A percentile compares a stretch with the other conserved stretches of the same genome.
Evolutionary conservation across 2,888 invertebrate genomes (phyloP).

Genomic region (Drosophila hamatofila): DNA sequence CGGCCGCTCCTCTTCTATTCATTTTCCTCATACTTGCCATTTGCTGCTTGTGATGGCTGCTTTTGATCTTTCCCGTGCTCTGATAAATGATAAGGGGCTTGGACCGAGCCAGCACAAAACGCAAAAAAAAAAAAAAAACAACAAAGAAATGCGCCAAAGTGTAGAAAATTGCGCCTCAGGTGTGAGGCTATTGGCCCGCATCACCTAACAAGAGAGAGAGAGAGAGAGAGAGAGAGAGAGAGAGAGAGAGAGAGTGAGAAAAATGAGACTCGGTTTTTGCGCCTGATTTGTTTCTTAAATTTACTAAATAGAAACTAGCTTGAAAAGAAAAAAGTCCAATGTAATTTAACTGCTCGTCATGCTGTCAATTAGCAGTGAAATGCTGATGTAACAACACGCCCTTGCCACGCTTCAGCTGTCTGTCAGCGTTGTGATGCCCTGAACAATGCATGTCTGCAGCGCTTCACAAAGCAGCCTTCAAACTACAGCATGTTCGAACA

Average conservation of each 20-base stretch:
- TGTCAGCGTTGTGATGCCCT: slow-evolving; percentile 39
- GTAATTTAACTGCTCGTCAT: background rate
- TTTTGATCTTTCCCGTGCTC: slow-evolving; percentile 68
- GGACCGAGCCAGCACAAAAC: slow-evolving; percentile 17
- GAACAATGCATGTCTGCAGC: slow-evolving; percentile 38
- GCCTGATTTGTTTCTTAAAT: slow-evolving; percentile 11
- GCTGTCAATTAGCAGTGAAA: slow-evolving; percentile 50
- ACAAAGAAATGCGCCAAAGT: slow-evolving; percentile 53
- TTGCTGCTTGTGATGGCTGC: slow-evolving; percentile 53
- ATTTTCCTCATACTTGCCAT: slow-evolving; percentile 16
- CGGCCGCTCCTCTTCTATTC: slow-evolving; percentile 25
- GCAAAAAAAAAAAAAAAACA: slow-evolving; percentile 9
- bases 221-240: slow-evolving; percentile 9
- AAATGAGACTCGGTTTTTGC: background rate
- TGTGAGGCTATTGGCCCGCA: slow-evolving; percentile 50
- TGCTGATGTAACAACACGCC: slow-evolving; percentile 8
- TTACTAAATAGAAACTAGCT: background rate
- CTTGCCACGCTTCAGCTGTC: slow-evolving; percentile 9
- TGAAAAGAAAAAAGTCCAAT: background rate
- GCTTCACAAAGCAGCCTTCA: background rate
- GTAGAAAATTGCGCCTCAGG: slow-evolving; percentile 69
- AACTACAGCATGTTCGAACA: slow-evolving; percentile 5
- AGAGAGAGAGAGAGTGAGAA: slow-evolving; percentile 10
- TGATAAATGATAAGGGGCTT: slow-evolving; percentile 72
- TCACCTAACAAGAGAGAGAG: slow-evolving; percentile 20